Evolutionary conservation across 2,888 invertebrate species (phyloP).

Genomic region (Mylabris sibirica): DNA sequence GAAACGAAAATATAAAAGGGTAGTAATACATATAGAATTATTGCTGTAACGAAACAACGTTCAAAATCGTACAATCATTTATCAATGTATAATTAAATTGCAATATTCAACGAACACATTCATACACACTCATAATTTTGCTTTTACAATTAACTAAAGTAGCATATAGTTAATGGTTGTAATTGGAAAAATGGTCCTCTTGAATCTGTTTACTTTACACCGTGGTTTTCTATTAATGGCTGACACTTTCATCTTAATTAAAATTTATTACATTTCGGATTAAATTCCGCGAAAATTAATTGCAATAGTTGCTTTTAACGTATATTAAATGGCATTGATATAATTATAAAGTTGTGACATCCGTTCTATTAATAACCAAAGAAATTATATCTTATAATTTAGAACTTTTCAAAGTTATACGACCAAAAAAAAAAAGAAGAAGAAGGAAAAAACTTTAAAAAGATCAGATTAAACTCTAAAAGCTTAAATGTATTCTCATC

Average conservation of each 20-base stretch:
- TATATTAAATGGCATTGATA: background rate
- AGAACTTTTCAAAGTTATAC: background rate
- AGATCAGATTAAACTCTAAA: background rate
- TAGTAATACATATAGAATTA: background rate
- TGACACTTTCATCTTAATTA: conserved; percentile 46
- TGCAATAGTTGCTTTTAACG: conserved; percentile 22
- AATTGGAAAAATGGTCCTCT: conserved; percentile 56
- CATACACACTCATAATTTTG: conserved; percentile 40
- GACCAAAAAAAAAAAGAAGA: too few relatives aligned
- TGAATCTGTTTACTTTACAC: conserved; percentile 47
- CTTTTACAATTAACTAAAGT: conserved; percentile 57
- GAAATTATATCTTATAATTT: background rate
- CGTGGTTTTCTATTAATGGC: conserved; percentile 44
- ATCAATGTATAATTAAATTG: conserved; percentile 55
- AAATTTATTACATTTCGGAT: conserved; percentile 41
- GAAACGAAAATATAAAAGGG: too few relatives aligned
- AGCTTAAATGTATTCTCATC: conserved; percentile 2
- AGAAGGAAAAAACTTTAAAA: background rate
- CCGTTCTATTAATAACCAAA: background rate
- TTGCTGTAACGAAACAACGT: background rate
- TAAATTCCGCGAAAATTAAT: conserved; percentile 26
- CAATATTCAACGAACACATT: conserved; percentile 51
- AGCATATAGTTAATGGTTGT: conserved; percentile 51
- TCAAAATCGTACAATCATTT: conserved; percentile 40
- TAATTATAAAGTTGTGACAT: conserved; percentile 1